Base-by-base conservation (phyloP, 2,888 invertebrate species). In the Trichogramma evanescens region DNA sequence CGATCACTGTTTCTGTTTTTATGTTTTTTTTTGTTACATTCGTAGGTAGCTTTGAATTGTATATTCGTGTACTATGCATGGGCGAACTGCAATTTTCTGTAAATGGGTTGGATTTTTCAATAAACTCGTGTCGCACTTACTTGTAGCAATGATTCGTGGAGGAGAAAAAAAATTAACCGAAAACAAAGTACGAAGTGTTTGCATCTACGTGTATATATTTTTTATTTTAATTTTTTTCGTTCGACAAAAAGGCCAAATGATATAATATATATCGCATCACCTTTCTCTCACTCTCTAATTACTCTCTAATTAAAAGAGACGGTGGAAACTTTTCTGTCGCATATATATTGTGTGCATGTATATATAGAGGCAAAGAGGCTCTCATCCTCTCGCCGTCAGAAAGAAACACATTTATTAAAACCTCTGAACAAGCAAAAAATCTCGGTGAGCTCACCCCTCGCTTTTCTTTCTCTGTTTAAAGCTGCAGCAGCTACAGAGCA, bases 371-470 rank as follows among this genome's bases (percentile, higher is more conserved):
- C 52, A 46, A 57, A 40, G 52, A 43, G 43, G 26, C 51, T 40
- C 26, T 9, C 39, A 50, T 50, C 26, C 56, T 4, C 41, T 7
- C 10, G 7, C 50, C 53, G 50, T 46, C 56, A 39, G 50, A 49
- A 41, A 54, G 54, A 59, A 45, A 48, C 1, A 38, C 48, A 54
- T 42, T 57, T 59, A 62, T 62, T 59, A 56, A 59, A 63, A 59
- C 57, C 54, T 38, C 59, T 54, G 62, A 59, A 58, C 50, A 43
- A 26, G 26, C 26, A 26, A 26, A 26, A 26, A 26, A 26, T 1
- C 26, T 26, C 26, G 26, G 26, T 26, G 26, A 26, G 26, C 26
- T 26, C 26, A 26, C 26, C 26, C 26, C 26, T 26, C 26, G 26
- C 52, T 60, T 52, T 50, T 43, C 51, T 39, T 52, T 50, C 6